A percentile compares a stretch with the other conserved stretches of the same genome.
Evolutionary conservation across 2,888 invertebrate genomes (phyloP).

Genomic region (Thyatira batis): DNA sequence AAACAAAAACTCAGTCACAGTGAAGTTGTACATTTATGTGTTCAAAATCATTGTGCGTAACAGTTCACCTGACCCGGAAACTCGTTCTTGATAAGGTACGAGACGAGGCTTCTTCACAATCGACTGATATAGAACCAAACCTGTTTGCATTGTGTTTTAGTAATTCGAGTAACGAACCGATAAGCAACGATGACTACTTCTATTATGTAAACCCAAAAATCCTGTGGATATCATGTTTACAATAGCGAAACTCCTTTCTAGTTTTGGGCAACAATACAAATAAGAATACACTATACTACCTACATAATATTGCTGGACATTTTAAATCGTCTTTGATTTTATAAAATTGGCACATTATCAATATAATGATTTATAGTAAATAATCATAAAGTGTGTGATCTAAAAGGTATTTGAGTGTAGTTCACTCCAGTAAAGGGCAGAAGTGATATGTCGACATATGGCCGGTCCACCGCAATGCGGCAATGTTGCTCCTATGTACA

Average conservation of each 20-base stretch:
- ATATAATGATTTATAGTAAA: slow-evolving; percentile 19
- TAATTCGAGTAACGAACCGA: not conserved
- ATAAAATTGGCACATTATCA: no score
- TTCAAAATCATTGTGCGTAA: slow-evolving; percentile 45
- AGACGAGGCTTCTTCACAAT: slow-evolving; percentile 29
- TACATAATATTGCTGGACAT: no score
- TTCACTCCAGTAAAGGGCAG: slow-evolving; percentile 66
- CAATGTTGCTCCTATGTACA: slow-evolving; percentile 73
- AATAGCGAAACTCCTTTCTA: not conserved
- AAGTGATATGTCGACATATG: slow-evolving; percentile 76
- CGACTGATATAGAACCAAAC: slow-evolving; percentile 34
- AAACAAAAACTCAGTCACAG: slow-evolving; percentile 31
- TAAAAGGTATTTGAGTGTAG: slow-evolving; percentile 51
- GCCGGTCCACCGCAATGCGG: slow-evolving; percentile 77
- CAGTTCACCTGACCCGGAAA: slow-evolving; percentile 54
- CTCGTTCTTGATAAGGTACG: slow-evolving; percentile 41
- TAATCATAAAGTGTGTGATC: slow-evolving; percentile 31
- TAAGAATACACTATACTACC: no score
- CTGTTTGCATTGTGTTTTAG: slow-evolving; percentile 10
- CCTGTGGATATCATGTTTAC: no score
- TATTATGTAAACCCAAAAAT: no score
- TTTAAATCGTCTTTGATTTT: no score
- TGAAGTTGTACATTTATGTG: slow-evolving; percentile 26
- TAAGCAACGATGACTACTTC: no score
- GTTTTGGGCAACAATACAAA: not conserved